Evolutionary conservation across 2,797 vertebrate species (phyloP).

Genomic region (Xenentodon cancila): DNA sequence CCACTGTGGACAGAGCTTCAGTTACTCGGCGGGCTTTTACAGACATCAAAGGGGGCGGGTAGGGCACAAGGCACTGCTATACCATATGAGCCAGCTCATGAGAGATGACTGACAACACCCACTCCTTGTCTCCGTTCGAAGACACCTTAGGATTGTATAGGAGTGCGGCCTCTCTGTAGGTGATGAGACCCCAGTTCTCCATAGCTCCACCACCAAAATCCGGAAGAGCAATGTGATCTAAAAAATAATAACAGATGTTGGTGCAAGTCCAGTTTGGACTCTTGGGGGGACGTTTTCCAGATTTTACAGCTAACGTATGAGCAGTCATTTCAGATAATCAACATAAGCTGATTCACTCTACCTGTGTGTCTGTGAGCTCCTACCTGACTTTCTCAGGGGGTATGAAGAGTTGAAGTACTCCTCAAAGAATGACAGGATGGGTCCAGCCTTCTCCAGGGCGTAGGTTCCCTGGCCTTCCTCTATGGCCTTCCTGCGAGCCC

Average conservation of each 20-base stretch:
- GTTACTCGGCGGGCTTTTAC: background rate
- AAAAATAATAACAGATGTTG: background rate
- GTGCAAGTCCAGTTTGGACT: background rate
- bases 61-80: background rate
- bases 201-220: constrained; percentile 92
- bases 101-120: constrained; percentile 85
- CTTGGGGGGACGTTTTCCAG: too few species aligned
- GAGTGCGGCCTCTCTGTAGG: constrained; percentile 90
- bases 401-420: constrained; percentile 80
- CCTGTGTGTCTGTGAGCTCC: constrained; percentile 1
- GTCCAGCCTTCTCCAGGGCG: constrained; percentile 80
- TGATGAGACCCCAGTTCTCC: constrained; percentile 98
- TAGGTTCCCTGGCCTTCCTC: constrained; percentile 76
- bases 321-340: too few species aligned
- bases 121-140: constrained; percentile 89
- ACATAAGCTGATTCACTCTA: too few species aligned
- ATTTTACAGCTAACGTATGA: too few species aligned
- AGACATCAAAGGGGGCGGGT: background rate
- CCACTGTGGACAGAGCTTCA: constrained; percentile 84
- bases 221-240: constrained; percentile 91
- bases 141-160: constrained; percentile 78
- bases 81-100: constrained; percentile 97
- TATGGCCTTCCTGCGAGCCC: constrained; percentile 88
- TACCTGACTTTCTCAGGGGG: constrained; percentile 90
- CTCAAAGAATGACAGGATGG: constrained; percentile 88